Evolutionary conservation across 2,797 vertebrate species (phyloP).

Genomic region (Gymnodraco acuticeps): DNA sequence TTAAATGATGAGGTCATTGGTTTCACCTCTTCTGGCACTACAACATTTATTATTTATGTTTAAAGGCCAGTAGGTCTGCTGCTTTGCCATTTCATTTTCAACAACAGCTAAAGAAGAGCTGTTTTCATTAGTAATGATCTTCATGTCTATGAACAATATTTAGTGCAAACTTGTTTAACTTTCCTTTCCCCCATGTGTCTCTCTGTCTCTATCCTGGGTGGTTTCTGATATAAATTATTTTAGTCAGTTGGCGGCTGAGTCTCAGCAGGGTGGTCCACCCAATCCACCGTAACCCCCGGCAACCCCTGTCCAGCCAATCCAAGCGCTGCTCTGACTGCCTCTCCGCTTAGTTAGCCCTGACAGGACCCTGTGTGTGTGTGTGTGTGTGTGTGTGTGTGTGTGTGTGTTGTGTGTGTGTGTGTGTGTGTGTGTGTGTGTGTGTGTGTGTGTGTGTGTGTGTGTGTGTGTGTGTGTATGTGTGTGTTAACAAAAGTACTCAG

Average conservation of each 20-base stretch:
- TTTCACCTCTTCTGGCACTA: not conserved
- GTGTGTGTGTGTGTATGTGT: slow-evolving; percentile 18
- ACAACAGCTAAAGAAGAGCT: not conserved
- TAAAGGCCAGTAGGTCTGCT: not conserved
- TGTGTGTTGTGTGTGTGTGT: slow-evolving; percentile 31
- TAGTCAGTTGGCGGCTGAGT: slow-evolving; percentile 96
- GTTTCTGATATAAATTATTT: slow-evolving; percentile 98
- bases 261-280: slow-evolving; percentile 98
- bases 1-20: not conserved
- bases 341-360: slow-evolving; percentile 76
- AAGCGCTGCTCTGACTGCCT: slow-evolving; percentile 62
- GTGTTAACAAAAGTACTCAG: slow-evolving; percentile 81
- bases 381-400: slow-evolving; percentile 58
- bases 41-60: not conserved
- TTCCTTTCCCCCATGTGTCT: slow-evolving; percentile 19
- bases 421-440: slow-evolving; percentile 9
- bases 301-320: slow-evolving; percentile 82
- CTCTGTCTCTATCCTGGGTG: slow-evolving; percentile 85
- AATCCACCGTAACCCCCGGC: slow-evolving; percentile 95
- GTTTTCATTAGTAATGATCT: slow-evolving; percentile 2
- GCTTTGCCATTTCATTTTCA: not conserved
- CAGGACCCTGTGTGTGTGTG: slow-evolving; percentile 61
- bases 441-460: slow-evolving; percentile 28
- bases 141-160: not conserved
- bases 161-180: slow-evolving; percentile 11